These are phyloP conservation scores for Tinamus guttatus DNA, from an alignment of 2,113 vertebrate genomes.

Conservation along the genomic window DNA sequence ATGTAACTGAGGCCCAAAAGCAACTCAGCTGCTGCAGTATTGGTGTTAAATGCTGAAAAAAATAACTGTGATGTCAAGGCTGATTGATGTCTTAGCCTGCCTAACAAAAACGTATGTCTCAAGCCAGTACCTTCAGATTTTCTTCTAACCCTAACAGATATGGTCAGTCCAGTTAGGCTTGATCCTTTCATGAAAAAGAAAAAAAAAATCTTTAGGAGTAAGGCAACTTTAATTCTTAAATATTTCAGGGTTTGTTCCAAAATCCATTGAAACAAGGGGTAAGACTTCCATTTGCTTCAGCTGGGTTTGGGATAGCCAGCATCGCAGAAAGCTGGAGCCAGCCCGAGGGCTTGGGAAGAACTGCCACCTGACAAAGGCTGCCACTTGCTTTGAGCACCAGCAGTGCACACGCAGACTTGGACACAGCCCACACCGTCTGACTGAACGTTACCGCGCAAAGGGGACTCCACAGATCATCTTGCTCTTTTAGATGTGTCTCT, in stretches of 20 bases:
- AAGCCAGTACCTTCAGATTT: not conserved
- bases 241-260: not conserved
- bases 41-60: not conserved
- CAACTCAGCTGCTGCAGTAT: not conserved
- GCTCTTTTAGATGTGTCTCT: not conserved
- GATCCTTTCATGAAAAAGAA: not conserved
- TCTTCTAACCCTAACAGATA: not conserved
- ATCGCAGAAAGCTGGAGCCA: not conserved
- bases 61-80: not conserved
- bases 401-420: not conserved
- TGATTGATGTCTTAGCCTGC: not conserved
- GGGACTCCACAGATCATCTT: not conserved
- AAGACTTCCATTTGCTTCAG: not conserved
- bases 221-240: not conserved
- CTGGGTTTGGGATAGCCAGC: not conserved
- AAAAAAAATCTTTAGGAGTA: not conserved
- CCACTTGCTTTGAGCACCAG: not conserved
- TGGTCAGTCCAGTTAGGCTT: not conserved
- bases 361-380: not conserved
- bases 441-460: not conserved
- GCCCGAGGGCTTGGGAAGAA: not conserved
- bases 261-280: not conserved
- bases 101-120: not conserved
- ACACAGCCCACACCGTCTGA: rapidly evolving
- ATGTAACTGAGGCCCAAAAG: not conserved